phyloP scores from a whole-genome alignment of 2,797 vertebrate species.

The Tenualosa ilisha region DNA sequence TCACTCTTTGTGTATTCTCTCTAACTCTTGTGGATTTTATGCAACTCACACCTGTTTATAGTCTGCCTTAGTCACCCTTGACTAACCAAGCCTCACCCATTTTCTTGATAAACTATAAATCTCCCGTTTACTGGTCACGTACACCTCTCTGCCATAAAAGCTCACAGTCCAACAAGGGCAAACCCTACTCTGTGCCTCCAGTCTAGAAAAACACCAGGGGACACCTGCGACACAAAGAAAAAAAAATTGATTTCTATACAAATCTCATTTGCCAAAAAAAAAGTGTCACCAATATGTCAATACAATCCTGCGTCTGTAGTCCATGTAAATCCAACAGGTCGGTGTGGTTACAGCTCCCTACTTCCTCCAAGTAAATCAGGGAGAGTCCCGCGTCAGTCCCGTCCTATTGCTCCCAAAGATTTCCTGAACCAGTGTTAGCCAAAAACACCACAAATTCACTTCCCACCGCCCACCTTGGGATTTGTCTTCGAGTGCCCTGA shows the following conservation, averaged over 20 bases:
- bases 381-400: neutral
- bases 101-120: neutral
- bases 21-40: neutral
- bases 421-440: conserved; percentile 17
- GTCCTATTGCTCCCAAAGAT: neutral
- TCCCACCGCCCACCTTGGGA: conserved; percentile 15
- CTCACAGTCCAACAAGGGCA: conserved; percentile 14
- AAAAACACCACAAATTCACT: neutral
- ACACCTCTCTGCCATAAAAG: neutral
- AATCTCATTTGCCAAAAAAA: neutral
- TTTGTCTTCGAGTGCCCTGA: conserved; percentile 14
- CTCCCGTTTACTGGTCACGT: neutral
- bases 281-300: neutral
- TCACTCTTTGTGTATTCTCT: neutral
- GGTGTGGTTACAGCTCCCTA: neutral
- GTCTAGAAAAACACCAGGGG: conserved; percentile 22
- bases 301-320: neutral
- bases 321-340: conserved; percentile 22
- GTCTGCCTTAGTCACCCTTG: conserved; percentile 28
- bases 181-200: conserved; percentile 15
- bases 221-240: neutral
- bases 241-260: too few species aligned
- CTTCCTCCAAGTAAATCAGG: neutral
- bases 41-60: conserved; percentile 17
- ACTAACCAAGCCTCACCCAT: conserved; percentile 38